These are phyloP conservation scores for Boloria selene DNA, from an alignment of 2,888 invertebrate genomes.

Conservation along the genomic window DNA sequence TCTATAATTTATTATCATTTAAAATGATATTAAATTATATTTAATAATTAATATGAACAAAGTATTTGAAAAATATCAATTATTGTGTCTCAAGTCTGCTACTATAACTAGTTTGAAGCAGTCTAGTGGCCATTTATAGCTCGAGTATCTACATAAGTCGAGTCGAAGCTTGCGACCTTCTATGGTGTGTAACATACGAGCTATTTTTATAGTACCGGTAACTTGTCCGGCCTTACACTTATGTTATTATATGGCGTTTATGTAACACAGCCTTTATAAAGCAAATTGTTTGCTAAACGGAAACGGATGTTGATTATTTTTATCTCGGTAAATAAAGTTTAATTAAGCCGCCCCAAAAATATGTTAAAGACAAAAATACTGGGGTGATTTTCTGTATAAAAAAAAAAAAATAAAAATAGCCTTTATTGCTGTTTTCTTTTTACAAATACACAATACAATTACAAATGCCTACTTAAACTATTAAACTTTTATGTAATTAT, in stretches of 20 bases:
- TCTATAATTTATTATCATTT: no score
- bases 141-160: constrained; percentile 19
- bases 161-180: constrained; percentile 28
- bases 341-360: no score
- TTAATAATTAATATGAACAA: neutral
- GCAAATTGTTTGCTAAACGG: constrained; percentile 1
- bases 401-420: no score
- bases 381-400: no score
- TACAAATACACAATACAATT: no score
- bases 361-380: no score
- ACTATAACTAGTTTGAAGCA: neutral
- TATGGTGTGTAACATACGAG: constrained; percentile 14
- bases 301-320: no score
- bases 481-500: no score
- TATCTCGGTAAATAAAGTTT: no score
- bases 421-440: no score
- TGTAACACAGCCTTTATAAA: constrained; percentile 7
- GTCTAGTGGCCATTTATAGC: constrained; percentile 21
- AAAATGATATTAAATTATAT: neutral
- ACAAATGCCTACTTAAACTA: no score
- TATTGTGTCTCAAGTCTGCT: constrained; percentile 1
- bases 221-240: constrained; percentile 6
- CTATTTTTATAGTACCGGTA: constrained; percentile 21
- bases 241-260: constrained; percentile 12
- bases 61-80: neutral